phyloP scores from a whole-genome alignment of 2,797 vertebrate species.

The Pristis pectinata region DNA sequence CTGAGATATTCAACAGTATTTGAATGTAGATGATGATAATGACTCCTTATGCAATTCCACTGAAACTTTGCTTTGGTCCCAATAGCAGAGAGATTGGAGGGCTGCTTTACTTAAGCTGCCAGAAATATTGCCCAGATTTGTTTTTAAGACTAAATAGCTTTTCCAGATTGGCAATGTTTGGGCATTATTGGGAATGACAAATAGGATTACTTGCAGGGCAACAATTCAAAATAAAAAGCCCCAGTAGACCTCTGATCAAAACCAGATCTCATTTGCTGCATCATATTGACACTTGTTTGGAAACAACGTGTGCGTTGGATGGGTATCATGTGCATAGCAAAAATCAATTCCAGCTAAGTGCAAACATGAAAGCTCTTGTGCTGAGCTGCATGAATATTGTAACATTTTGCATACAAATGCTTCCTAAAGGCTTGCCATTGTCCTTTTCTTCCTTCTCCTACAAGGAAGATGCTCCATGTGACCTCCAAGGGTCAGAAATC shows the following conservation, averaged over 20 bases:
- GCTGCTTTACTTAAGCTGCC: not conserved
- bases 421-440: not conserved
- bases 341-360: conserved; percentile 27
- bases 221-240: not conserved
- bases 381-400: not conserved
- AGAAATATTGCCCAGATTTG: not conserved
- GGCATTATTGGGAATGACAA: not conserved
- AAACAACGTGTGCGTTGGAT: not conserved
- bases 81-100: not conserved
- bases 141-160: not conserved
- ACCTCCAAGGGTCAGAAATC: not conserved
- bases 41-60: not conserved
- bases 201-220: not conserved
- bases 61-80: not conserved
- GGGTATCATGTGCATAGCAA: not conserved
- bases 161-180: not conserved
- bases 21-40: not conserved
- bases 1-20: not conserved
- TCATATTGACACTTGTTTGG: not conserved
- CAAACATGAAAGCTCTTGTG: conserved; percentile 2
- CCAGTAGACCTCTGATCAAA: not conserved
- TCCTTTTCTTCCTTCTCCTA: not conserved
- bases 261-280: not conserved
- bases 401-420: not conserved
- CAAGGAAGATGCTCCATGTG: not conserved